A percentile compares a stretch with the other conserved stretches of the same genome.
These are phyloP conservation scores for Gallinago jamesoni DNA, from an alignment of 2,113 vertebrate genomes.

Conservation along the genomic window DNA sequence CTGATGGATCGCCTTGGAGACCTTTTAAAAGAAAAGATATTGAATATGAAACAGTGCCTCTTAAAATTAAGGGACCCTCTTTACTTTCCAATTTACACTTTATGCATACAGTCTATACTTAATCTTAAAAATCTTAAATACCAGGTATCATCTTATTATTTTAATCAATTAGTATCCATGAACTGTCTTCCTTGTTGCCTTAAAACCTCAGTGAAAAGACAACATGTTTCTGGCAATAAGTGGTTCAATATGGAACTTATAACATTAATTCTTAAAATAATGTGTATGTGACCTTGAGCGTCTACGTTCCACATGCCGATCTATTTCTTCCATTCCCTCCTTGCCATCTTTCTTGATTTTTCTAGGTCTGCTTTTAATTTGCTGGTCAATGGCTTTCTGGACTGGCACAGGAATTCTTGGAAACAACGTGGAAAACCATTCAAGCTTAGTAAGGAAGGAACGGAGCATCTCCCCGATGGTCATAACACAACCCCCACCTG, in stretches of 20 bases:
- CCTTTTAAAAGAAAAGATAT: conserved; percentile 68
- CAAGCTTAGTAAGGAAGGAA: conserved; percentile 96
- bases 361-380: conserved; percentile 93
- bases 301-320: conserved; percentile 84
- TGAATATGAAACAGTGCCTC: neutral
- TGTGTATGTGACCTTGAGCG: conserved; percentile 82
- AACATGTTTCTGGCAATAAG: neutral
- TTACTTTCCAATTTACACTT: neutral
- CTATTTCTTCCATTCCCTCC: conserved; percentile 82
- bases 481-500: conserved; percentile 97
- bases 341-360: conserved; percentile 88
- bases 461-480: conserved; percentile 97
- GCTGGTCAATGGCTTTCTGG: conserved; percentile 95
- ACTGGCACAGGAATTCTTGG: conserved; percentile 98
- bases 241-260: neutral
- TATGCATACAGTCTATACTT: neutral
- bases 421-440: conserved; percentile 98
- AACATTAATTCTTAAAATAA: neutral
- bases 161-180: neutral
- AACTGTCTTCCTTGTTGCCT: neutral
- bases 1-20: conserved; percentile 89
- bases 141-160: neutral
- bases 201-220: neutral
- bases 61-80: neutral
- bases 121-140: neutral